Conservation (phyloP, 2,113 vertebrate genomes). For the Nanorana parkeri region DNA sequence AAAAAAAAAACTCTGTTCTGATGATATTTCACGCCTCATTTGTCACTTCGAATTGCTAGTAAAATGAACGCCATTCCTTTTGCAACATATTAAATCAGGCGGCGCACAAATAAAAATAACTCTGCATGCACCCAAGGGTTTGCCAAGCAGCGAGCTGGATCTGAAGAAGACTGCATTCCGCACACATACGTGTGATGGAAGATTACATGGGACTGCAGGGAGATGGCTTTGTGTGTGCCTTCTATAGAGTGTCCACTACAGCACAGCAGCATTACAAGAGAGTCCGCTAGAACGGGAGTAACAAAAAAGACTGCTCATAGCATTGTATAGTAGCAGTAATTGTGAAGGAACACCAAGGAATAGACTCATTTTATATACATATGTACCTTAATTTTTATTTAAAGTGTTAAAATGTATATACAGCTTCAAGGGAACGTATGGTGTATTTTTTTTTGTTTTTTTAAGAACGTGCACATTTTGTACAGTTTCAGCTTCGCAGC, state of each 20-base stretch:
- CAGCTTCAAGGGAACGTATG: too few relatives aligned
- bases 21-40: constrained; percentile 54
- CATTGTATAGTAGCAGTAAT: too few relatives aligned
- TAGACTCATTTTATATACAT: too few relatives aligned
- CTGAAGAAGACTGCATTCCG: constrained; percentile 29
- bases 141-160: constrained; percentile 32
- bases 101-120: constrained; percentile 55
- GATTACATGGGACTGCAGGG: constrained; percentile 31
- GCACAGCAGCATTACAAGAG: not conserved
- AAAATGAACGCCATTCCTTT: constrained; percentile 54
- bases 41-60: constrained; percentile 54
- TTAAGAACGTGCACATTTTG: too few relatives aligned
- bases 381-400: too few relatives aligned
- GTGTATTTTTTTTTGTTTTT: too few relatives aligned
- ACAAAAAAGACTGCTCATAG: too few relatives aligned
- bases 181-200: not conserved
- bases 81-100: constrained; percentile 55
- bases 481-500: too few relatives aligned
- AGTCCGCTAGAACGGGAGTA: too few relatives aligned
- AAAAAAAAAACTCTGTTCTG: constrained; percentile 40
- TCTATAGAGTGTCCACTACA: not conserved
- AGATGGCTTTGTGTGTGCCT: not conserved
- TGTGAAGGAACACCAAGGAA: too few relatives aligned
- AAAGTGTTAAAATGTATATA: too few relatives aligned
- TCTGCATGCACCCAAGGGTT: constrained; percentile 44